Conservation (phyloP, 2,888 invertebrate genomes). For the Eurytoma adleriae region DNA sequence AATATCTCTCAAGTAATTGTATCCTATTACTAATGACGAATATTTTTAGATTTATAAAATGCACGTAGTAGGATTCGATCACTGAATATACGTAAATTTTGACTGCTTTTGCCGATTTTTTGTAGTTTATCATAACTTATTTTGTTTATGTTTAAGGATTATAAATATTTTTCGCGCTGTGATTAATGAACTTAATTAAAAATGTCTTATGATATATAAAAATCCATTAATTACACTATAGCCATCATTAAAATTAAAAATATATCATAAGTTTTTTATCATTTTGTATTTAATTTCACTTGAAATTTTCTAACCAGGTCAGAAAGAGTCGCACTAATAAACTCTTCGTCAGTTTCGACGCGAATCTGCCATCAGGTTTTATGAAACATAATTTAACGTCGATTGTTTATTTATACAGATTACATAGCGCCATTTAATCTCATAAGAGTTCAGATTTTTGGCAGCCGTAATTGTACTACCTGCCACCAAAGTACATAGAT, state of each 20-base stretch:
- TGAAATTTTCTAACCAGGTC: slow-evolving; percentile 44
- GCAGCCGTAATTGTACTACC: slow-evolving; percentile 37
- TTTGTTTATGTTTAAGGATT: slow-evolving; percentile 33
- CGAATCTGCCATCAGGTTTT: slow-evolving; percentile 49
- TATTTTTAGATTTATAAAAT: slow-evolving; percentile 20
- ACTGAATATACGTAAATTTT: slow-evolving; percentile 21
- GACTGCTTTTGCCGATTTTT: slow-evolving; percentile 4
- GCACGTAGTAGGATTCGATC: slow-evolving; percentile 27
- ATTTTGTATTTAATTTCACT: slow-evolving; percentile 47
- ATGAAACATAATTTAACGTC: slow-evolving; percentile 54
- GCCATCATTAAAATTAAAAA: slow-evolving; percentile 8
- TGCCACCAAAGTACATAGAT: slow-evolving; percentile 58
- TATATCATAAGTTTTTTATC: slow-evolving; percentile 15
- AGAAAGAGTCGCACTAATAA: slow-evolving; percentile 46
- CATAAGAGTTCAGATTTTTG: slow-evolving; percentile 51
- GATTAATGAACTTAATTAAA: slow-evolving; percentile 40
- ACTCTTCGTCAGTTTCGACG: slow-evolving; percentile 46
- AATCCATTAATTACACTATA: slow-evolving; percentile 34
- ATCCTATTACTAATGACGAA: slow-evolving; percentile 18
- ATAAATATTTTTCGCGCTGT: background rate
- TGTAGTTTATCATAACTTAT: slow-evolving; percentile 15
- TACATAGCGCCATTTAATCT: slow-evolving; percentile 52
- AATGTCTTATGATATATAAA: slow-evolving; percentile 41
- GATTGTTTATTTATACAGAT: slow-evolving; percentile 54
- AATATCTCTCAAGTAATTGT: slow-evolving; percentile 15